These are phyloP conservation scores for Nemopilema nomurai DNA, from an alignment of 30 jellyfish, hydroid and myxozoan species.

Conservation along the genomic window DNA sequence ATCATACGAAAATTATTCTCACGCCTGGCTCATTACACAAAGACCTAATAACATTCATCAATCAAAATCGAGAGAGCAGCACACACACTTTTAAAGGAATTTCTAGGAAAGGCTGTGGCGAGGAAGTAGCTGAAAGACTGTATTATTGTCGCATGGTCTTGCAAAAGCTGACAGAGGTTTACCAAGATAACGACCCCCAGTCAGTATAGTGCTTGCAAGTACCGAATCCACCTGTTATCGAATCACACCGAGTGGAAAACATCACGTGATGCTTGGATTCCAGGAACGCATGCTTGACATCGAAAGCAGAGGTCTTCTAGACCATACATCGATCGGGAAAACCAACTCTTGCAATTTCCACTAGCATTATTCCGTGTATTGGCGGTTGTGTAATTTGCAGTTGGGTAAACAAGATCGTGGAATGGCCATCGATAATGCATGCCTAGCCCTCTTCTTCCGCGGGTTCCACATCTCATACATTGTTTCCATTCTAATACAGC, in stretches of 20 bases:
- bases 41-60: conserved; percentile 80
- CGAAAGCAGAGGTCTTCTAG: not conserved
- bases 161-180: conserved; percentile 87
- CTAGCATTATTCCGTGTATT: not conserved
- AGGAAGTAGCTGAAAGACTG: conserved; percentile 85
- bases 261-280: too few relatives aligned
- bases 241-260: too few relatives aligned
- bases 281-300: not conserved
- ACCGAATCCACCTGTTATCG: not conserved
- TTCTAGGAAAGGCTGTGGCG: conserved; percentile 90
- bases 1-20: conserved; percentile 89
- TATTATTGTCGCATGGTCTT: conserved; percentile 92
- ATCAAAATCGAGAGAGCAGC: conserved; percentile 80
- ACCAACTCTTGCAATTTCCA: not conserved
- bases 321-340: not conserved
- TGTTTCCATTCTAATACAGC: too few relatives aligned
- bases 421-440: not conserved
- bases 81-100: conserved; percentile 52
- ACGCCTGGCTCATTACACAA: conserved; percentile 67
- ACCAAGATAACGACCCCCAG: conserved; percentile 50
- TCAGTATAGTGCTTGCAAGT: not conserved
- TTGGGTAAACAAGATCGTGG: not conserved
- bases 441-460: too few relatives aligned
- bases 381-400: not conserved
- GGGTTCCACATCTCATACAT: too few relatives aligned